Evolutionary conservation across 2,113 vertebrate genomes (phyloP).

Genomic region (Nannobrachium achirus): DNA sequence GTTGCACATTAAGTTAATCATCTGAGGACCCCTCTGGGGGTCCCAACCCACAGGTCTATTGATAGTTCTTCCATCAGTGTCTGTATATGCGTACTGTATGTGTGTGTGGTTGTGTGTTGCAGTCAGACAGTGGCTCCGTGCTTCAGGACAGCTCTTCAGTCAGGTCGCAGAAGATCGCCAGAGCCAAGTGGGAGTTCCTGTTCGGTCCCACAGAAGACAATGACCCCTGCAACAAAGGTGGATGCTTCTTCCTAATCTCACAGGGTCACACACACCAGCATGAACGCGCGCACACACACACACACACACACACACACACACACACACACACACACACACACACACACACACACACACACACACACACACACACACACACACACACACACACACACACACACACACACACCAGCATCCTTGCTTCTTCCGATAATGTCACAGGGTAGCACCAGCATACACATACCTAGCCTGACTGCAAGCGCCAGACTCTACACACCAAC

Average conservation of each 20-base stretch:
- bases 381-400: too few relatives aligned
- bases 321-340: too few relatives aligned
- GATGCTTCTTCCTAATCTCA: not conserved
- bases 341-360: not conserved
- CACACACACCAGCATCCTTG: too few relatives aligned
- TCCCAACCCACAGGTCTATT: too few relatives aligned
- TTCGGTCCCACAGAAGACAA: slow-evolving; percentile 81
- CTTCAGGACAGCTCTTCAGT: slow-evolving; percentile 70
- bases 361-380: not conserved
- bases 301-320: not conserved
- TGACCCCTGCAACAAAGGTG: slow-evolving; percentile 36
- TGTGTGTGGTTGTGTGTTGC: slow-evolving; percentile 13
- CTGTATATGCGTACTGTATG: not conserved
- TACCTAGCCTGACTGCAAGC: too few relatives aligned
- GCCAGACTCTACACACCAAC: too few relatives aligned
- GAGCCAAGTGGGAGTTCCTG: slow-evolving; percentile 97
- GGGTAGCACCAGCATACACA: too few relatives aligned
- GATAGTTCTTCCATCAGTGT: too few relatives aligned
- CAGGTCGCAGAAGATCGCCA: slow-evolving; percentile 90
- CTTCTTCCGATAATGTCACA: too few relatives aligned
- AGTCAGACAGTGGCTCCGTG: slow-evolving; percentile 74
- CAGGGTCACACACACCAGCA: not conserved
- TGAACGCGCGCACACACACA: not conserved
- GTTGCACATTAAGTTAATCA: too few relatives aligned
- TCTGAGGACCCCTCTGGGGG: too few relatives aligned